Evolutionary conservation across 1,140 invertebrate species (phyloP), one percentile per base, ranked within the genome.

Genomic region (Drosophila persimilis): DNA sequence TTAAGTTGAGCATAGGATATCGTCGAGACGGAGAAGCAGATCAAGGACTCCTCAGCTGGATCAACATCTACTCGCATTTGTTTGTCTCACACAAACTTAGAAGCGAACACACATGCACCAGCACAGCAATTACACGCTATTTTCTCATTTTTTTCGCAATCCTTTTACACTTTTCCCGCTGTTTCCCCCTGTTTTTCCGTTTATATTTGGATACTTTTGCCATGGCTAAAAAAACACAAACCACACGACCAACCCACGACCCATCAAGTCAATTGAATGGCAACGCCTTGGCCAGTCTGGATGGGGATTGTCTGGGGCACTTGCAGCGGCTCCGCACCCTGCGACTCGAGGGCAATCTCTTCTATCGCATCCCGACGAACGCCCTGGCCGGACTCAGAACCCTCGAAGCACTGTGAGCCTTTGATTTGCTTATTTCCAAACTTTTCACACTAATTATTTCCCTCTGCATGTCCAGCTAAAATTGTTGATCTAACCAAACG

Each of bases 321-420:
- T 91, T 94, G 74, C 89, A 88, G 17, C 92, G 92, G 76, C 91
- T 96, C 65, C 92, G 93, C 73, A 95, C 95, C 86, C 89, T 96
- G 57, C 93, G 94, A 41, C 91, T 96, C 56, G 93, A 94, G 74
- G 92, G 93, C 74, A 96, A 96, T 91, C 91, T 93, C 59, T 93
- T 96, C 77, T 91, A 91, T 64, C 77, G 89, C 55, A 93, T 96
- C 69, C 94, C 94, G 17, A 93, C 93, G 22, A 92, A 93, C 57
- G 93, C 95, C 17, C 93, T 96, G 77, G 79, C 89, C 61, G 92
- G 93, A 54, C 92, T 95, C 41, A 77, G 90, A 52, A 92, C 92
- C 51, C 92, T 95, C 61, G 93, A 94, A 92, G 93, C 93, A 89
- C 92, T 96, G 95, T 96, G 93, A 95, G 95, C 94, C 60, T 60